A percentile compares a stretch with the other conserved stretches of the same genome.
Evolutionary conservation across 2,888 invertebrate species (phyloP).

Genomic region (Cenopis cana): DNA sequence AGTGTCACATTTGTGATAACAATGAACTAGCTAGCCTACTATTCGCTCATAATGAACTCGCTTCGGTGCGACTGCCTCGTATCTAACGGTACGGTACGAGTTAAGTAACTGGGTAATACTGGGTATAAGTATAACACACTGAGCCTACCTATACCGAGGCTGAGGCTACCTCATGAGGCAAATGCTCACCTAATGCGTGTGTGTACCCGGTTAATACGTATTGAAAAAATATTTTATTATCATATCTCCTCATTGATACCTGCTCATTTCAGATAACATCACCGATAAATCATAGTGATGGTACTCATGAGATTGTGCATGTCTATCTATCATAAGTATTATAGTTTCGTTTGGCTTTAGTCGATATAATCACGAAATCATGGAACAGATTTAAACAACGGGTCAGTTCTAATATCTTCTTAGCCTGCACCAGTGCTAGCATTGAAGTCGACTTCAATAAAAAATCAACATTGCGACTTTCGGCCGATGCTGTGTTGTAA

Average conservation of each 20-base stretch:
- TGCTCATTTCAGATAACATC: neutral
- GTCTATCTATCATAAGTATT: neutral
- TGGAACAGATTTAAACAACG: neutral
- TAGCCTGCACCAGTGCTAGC: slow-evolving; percentile 49
- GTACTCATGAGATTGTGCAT: neutral
- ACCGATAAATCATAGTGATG: neutral
- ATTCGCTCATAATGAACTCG: too few species aligned
- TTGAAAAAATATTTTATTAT: neutral
- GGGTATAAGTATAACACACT: too few species aligned
- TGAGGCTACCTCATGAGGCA: too few species aligned
- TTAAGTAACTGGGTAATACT: too few species aligned
- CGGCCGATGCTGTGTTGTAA: slow-evolving; percentile 54
- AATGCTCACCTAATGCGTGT: too few species aligned
- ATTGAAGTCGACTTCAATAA: slow-evolving; percentile 64
- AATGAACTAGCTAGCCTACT: neutral
- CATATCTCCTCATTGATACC: slow-evolving; percentile 2
- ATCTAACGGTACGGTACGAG: too few species aligned
- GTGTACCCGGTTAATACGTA: too few species aligned
- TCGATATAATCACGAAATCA: neutral
- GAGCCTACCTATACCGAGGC: too few species aligned
- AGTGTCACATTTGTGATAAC: neutral
- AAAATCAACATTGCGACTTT: slow-evolving; percentile 65
- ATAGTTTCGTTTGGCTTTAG: neutral
- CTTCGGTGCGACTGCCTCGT: too few species aligned
- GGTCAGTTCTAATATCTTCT: slow-evolving; percentile 57